Base-by-base conservation (phyloP, 2,888 invertebrate species). In the Yponomeuta cagnagella region DNA sequence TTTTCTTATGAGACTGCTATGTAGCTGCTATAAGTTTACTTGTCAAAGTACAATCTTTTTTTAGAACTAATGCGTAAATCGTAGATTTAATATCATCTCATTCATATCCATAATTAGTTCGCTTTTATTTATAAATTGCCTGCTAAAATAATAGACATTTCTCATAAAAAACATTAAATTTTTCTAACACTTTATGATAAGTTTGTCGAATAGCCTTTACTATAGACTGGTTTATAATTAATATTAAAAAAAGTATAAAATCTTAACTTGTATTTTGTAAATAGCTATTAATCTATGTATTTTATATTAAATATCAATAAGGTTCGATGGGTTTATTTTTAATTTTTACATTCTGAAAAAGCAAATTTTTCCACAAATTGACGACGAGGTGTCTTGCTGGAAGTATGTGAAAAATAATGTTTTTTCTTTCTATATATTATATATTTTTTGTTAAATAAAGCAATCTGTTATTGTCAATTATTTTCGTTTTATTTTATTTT, bases 391-490 rank as follows among this genome's bases (percentile, higher is more conserved):
- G 69, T 73, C 82, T 83, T 84, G 80, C 78, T 76, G 73, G 78
- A 80, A 82, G 85, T 84, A 86, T 83, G 88, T 90, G 88, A 81
- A 88, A 88, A 88, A 84, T 82, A 75, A 86, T 87, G 89, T 90
- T 90, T 91, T 83, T 79, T 76, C 79, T 86, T 87, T 89, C 85
- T 89, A 88, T 90, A 91, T 90, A 89, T 89, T 90, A 90, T 91
- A 90, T 91, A 90, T 91, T 91, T 91, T 91, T 92, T 92, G 92
- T 92, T 92, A 91, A 91, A 92, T 92, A 92, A 92, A 92, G 89
- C 90, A 91, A 90, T 88, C 88, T 90, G 92, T 92, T 92, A 92
- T 91, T 90, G 90, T 91, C 90, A 86, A 88, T 82, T 63, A 77
- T 73, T 86, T 88, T 90, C 82, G 84, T 88, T 90, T 23, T 23